These are phyloP conservation scores for Hydractinia echinata DNA, from an alignment of 30 jellyfish, hydroid and myxozoan species.

Conservation along the genomic window DNA sequence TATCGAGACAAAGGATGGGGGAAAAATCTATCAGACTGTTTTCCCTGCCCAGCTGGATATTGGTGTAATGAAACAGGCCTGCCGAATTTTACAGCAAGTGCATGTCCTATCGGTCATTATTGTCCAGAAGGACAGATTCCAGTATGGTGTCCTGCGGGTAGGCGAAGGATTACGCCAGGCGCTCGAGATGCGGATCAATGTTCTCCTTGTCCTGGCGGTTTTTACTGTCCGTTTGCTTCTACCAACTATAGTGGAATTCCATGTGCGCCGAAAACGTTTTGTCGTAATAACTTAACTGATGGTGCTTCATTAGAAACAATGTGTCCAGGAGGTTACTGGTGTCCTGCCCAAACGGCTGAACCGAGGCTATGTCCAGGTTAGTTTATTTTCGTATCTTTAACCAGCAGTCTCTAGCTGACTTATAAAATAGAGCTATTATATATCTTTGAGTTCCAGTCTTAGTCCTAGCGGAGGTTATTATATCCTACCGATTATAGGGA, in stretches of 20 bases:
- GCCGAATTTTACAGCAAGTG: slow-evolving; percentile 54
- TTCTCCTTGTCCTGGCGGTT: slow-evolving; percentile 73
- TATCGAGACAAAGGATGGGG: slow-evolving; percentile 76
- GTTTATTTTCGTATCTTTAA: neutral
- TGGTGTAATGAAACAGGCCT: slow-evolving; percentile 86
- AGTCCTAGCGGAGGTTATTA: too few species aligned
- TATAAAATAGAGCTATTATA: neutral
- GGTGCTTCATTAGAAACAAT: slow-evolving; percentile 76
- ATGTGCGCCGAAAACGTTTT: slow-evolving; percentile 64
- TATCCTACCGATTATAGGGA: too few species aligned
- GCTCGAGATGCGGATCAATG: slow-evolving; percentile 70
- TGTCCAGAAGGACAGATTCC: slow-evolving; percentile 90
- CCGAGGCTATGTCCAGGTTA: slow-evolving; percentile 83
- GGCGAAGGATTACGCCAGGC: slow-evolving; percentile 69
- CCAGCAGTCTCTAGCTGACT: too few species aligned
- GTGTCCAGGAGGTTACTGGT: slow-evolving; percentile 90
- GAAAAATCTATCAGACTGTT: slow-evolving; percentile 61
- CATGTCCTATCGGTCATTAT: slow-evolving; percentile 85
- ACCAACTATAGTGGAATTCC: slow-evolving; percentile 83
- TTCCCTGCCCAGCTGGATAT: slow-evolving; percentile 84
- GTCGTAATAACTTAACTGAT: slow-evolving; percentile 25
- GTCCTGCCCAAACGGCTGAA: slow-evolving; percentile 78
- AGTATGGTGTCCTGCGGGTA: slow-evolving; percentile 95
- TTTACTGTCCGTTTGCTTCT: slow-evolving; percentile 85
- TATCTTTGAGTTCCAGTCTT: neutral